Evolutionary conservation across 2,888 invertebrate genomes (phyloP).

Genomic region (Mesochorus sp.): DNA sequence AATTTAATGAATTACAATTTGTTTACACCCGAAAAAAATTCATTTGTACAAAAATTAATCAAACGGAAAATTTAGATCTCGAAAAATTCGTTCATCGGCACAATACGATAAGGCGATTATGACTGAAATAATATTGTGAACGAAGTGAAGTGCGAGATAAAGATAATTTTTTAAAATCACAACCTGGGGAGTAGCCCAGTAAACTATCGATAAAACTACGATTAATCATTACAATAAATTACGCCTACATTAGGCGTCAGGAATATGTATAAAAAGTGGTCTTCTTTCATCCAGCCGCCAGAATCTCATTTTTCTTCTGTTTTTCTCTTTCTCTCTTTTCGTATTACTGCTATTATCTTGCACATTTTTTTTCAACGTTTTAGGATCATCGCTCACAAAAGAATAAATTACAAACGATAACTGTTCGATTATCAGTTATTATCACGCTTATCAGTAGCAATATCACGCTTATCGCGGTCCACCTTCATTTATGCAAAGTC

Average conservation of each 20-base stretch:
- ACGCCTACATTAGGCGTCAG: constrained; percentile 55
- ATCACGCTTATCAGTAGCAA: constrained; percentile 2
- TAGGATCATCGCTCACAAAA: not conserved
- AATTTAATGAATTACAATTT: too few species aligned
- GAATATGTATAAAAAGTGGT: constrained; percentile 47
- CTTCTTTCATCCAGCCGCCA: constrained; percentile 49
- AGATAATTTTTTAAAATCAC: constrained; percentile 67
- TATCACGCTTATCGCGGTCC: constrained; percentile 29
- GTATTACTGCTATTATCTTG: constrained; percentile 16
- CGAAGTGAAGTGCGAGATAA: not conserved
- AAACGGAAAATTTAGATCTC: too few species aligned
- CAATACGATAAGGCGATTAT: constrained; percentile 13
- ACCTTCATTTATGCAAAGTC: not conserved
- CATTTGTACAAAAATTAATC: too few species aligned
- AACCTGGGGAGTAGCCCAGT: constrained; percentile 75
- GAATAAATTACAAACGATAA: constrained; percentile 28
- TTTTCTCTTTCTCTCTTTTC: not conserved
- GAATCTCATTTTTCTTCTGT: constrained; percentile 55
- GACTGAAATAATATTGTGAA: not conserved
- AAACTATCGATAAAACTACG: constrained; percentile 63
- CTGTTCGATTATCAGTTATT: constrained; percentile 21
- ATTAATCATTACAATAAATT: constrained; percentile 58
- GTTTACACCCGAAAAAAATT: too few species aligned
- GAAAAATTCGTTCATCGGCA: constrained; percentile 33
- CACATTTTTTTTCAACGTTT: not conserved